Conservation (phyloP, 1,140 invertebrate species). For the Drosophila sproati region DNA sequence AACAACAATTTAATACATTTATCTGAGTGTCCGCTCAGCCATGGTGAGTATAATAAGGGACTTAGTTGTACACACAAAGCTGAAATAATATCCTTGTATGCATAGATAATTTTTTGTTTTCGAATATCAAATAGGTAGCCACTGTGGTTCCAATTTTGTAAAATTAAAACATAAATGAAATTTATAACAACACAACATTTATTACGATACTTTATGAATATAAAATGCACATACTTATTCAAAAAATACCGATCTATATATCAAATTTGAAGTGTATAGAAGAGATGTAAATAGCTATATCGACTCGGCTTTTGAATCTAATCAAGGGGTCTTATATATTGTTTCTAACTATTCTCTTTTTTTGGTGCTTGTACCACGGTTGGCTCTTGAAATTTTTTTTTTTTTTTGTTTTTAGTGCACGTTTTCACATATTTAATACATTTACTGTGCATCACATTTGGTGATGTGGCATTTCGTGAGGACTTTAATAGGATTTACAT, state of each 20-base stretch:
- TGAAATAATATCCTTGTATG: slow-evolving; percentile 17
- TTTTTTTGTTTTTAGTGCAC: slow-evolving; percentile 40
- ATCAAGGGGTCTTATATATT: too few relatives aligned
- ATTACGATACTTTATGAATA: too few relatives aligned
- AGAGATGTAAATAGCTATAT: too few relatives aligned
- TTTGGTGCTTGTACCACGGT: not conserved
- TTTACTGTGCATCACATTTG: slow-evolving; percentile 9
- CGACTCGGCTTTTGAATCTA: too few relatives aligned
- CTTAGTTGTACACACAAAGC: slow-evolving; percentile 46
- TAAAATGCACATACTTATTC: too few relatives aligned
- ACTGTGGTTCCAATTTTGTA: not conserved
- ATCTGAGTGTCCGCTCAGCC: slow-evolving; percentile 22
- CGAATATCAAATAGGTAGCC: not conserved
- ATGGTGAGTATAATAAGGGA: slow-evolving; percentile 62
- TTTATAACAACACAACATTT: not conserved
- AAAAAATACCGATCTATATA: too few relatives aligned
- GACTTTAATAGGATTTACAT: slow-evolving; percentile 29
- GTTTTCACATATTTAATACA: slow-evolving; percentile 48
- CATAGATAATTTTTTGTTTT: not conserved
- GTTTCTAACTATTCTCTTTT: not conserved
- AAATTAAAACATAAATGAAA: not conserved
- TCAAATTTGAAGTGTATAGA: too few relatives aligned
- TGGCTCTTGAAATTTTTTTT: not conserved
- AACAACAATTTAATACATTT: slow-evolving; percentile 33
- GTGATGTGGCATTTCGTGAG: slow-evolving; percentile 9